A percentile compares a stretch with the other conserved stretches of the same genome.
phyloP scores from a whole-genome alignment of 2,797 vertebrate genomes.

The Otolemur crassicaudatus region DNA sequence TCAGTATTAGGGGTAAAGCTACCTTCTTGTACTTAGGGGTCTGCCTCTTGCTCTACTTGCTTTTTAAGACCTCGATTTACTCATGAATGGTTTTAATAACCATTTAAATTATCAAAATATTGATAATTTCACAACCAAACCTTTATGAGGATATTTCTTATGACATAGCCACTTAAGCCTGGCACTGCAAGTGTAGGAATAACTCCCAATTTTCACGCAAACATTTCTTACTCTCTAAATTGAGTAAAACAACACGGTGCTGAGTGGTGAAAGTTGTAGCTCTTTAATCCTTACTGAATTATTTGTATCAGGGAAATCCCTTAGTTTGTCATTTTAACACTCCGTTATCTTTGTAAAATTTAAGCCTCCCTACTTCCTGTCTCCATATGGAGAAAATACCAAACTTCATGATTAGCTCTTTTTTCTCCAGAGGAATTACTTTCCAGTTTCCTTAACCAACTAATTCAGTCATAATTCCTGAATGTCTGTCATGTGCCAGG shows the following conservation, averaged over 20 bases:
- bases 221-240: background rate
- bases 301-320: background rate
- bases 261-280: background rate
- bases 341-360: background rate
- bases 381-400: background rate
- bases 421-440: background rate
- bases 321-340: background rate
- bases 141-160: background rate
- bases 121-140: background rate
- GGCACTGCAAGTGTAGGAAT: background rate
- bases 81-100: slow-evolving; percentile 17
- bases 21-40: background rate
- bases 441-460: background rate
- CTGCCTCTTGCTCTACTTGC: background rate
- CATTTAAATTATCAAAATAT: background rate
- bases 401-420: accelerated
- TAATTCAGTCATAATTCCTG: background rate
- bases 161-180: background rate
- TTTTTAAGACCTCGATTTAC: background rate
- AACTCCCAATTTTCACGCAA: background rate
- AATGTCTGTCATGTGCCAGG: background rate
- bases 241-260: background rate
- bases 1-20: background rate
- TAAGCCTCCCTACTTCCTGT: background rate
- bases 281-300: slow-evolving; percentile 12